A percentile compares a stretch with the other conserved stretches of the same genome.
phyloP scores from a whole-genome alignment of 2,888 invertebrate genomes.

The Philopedon plagiatum region DNA sequence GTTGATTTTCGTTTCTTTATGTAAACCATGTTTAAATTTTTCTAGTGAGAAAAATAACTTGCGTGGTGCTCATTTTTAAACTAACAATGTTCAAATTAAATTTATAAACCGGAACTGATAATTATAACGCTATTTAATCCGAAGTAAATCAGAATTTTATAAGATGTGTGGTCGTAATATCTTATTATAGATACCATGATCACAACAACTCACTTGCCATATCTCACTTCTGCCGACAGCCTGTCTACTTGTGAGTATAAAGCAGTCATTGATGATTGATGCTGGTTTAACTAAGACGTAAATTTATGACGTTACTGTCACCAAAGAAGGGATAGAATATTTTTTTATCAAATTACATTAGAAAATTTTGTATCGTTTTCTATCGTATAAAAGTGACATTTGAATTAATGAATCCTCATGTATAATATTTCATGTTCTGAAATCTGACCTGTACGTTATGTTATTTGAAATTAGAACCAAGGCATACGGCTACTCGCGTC shows the following conservation, averaged over 20 bases:
- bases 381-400: too few relatives aligned
- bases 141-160: not conserved
- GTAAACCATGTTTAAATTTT: too few relatives aligned
- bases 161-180: constrained; percentile 8
- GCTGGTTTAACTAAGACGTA: not conserved
- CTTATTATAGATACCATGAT: not conserved
- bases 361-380: too few relatives aligned
- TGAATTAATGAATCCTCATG: too few relatives aligned
- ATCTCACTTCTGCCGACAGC: constrained; percentile 8
- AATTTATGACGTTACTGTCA: not conserved
- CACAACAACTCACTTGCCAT: constrained; percentile 2
- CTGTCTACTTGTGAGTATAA: not conserved
- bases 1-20: too few relatives aligned
- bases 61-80: not conserved
- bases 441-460: too few relatives aligned
- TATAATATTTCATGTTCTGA: too few relatives aligned
- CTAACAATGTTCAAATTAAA: not conserved
- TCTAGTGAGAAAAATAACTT: too few relatives aligned
- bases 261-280: not conserved
- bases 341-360: not conserved
- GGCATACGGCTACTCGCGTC: too few relatives aligned
- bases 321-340: not conserved
- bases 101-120: not conserved
- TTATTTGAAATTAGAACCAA: too few relatives aligned
- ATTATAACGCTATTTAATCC: not conserved